Evolutionary conservation across 1,140 invertebrate genomes (phyloP).

Genomic region (Platyscapa corneri): DNA sequence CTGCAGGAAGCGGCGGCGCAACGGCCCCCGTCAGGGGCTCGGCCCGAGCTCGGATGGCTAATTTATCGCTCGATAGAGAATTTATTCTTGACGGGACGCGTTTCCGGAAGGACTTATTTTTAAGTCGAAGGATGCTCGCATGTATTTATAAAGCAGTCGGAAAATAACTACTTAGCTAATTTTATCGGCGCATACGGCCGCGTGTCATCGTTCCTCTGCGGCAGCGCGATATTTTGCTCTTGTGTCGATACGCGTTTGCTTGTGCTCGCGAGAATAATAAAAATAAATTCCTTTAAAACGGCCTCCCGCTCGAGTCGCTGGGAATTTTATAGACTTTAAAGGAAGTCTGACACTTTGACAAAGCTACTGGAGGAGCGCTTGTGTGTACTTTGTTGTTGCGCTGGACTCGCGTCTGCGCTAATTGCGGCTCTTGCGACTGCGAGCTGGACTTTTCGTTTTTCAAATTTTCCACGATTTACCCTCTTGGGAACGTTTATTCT

Average conservation of each 20-base stretch:
- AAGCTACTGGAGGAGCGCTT: too few species aligned
- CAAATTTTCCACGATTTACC: too few species aligned
- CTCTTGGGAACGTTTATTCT: too few species aligned
- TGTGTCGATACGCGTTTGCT: neutral
- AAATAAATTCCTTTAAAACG: neutral
- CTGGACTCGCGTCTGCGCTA: too few species aligned
- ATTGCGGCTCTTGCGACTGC: too few species aligned
- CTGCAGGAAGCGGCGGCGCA: neutral
- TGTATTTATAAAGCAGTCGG: constrained; percentile 41
- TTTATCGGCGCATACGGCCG: neutral
- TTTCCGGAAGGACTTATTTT: constrained; percentile 43
- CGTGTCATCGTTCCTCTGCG: neutral
- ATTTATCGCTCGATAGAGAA: neutral
- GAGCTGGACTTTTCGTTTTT: too few species aligned
- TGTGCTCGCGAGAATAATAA: too few species aligned
- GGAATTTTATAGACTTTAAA: neutral
- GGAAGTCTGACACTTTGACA: neutral
- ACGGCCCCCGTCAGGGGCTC: neutral
- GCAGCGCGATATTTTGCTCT: neutral
- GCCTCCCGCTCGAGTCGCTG: neutral
- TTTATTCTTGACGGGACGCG: neutral
- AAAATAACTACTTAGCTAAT: constrained; percentile 40
- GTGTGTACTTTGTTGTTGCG: too few species aligned
- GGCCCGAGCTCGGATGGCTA: neutral
- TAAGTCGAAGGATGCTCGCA: constrained; percentile 39